These are phyloP conservation scores for Scomberomorus guttatus DNA, from an alignment of 2,797 vertebrate species.

Conservation along the genomic window DNA sequence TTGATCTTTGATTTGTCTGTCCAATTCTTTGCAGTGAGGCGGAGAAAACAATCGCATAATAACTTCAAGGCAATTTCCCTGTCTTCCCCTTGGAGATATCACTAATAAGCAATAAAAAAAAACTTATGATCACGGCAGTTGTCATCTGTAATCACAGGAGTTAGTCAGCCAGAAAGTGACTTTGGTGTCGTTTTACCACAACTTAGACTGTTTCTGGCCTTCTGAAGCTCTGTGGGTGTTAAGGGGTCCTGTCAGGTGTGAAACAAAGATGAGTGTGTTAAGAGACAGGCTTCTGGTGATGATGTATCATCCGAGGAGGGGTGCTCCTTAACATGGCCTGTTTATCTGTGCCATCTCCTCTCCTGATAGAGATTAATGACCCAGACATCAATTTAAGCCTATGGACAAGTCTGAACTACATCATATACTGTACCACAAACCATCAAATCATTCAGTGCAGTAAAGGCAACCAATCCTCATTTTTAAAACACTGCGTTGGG, in stretches of 20 bases:
- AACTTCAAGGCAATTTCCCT: constrained; percentile 17
- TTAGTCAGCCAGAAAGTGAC: constrained; percentile 34
- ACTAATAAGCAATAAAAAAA: constrained; percentile 25
- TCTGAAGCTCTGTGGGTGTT: constrained; percentile 23
- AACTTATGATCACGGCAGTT: constrained; percentile 18
- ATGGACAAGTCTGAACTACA: constrained; percentile 27
- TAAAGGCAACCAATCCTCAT: constrained; percentile 33
- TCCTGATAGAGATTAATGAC: constrained; percentile 70
- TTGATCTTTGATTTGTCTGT: constrained; percentile 6
- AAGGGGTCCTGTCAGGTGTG: constrained; percentile 39
- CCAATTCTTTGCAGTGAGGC: background rate
- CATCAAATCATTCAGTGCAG: constrained; percentile 38
- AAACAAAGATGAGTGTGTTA: constrained; percentile 44
- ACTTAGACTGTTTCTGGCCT: constrained; percentile 2
- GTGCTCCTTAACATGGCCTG: constrained; percentile 39
- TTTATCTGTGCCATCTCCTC: constrained; percentile 40
- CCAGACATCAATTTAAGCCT: constrained; percentile 38
- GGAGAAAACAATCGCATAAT: constrained; percentile 13
- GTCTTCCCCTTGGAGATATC: constrained; percentile 11
- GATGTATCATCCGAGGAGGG: constrained; percentile 39
- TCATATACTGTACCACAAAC: constrained; percentile 34
- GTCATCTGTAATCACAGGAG: constrained; percentile 45
- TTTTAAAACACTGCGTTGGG: constrained; percentile 30
- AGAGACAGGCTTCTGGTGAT: constrained; percentile 12
- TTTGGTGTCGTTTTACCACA: constrained; percentile 27